Conservation (phyloP, 2,113 vertebrate genomes). For the Stegostoma tigrinum region DNA sequence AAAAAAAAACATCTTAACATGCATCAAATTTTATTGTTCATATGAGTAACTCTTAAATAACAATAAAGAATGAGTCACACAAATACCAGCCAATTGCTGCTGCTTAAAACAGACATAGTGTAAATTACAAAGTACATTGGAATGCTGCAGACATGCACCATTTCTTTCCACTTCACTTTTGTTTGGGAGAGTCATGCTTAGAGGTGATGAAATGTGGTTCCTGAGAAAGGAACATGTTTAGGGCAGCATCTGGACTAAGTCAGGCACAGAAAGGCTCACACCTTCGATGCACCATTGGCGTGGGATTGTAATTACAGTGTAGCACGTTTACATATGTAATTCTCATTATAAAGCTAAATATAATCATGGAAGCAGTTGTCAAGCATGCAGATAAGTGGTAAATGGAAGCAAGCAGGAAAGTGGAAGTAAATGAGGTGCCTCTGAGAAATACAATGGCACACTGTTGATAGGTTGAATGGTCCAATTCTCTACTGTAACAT, state of each 20-base stretch:
- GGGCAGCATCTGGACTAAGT: background rate
- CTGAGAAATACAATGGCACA: background rate
- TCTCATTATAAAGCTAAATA: background rate
- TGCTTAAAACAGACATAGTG: background rate
- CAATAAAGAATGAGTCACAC: background rate
- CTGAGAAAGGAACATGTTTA: background rate
- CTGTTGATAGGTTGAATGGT: background rate
- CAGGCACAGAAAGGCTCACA: background rate
- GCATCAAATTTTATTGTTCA: background rate
- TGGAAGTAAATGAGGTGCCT: background rate
- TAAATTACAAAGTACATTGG: background rate
- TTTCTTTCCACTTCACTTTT: background rate
- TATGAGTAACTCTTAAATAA: background rate
- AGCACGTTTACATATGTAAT: background rate
- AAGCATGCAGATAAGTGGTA: background rate
- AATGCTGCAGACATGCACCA: background rate
- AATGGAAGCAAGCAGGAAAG: background rate
- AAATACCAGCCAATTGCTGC: background rate
- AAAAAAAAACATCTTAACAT: background rate
- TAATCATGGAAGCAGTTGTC: background rate
- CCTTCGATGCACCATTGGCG: background rate
- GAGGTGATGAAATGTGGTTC: background rate
- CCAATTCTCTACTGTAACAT: background rate
- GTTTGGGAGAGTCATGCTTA: background rate
- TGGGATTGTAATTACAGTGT: background rate